phyloP scores from a whole-genome alignment of 1,140 invertebrate species.

The Drosophila suzukii region DNA sequence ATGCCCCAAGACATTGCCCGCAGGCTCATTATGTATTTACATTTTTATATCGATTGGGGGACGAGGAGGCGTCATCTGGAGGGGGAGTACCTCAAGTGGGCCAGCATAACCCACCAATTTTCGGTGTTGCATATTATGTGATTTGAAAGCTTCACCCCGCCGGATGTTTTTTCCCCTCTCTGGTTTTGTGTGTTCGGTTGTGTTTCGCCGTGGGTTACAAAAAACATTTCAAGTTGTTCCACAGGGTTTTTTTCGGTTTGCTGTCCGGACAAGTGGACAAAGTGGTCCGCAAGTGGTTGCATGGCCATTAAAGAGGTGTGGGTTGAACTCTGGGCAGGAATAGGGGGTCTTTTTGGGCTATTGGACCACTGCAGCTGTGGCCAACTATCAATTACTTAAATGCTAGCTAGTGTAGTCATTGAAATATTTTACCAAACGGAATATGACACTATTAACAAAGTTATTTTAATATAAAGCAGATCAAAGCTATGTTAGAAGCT shows the following conservation, averaged over 20 bases:
- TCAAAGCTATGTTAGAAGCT: too few relatives aligned
- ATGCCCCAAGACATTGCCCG: slow-evolving; percentile 24
- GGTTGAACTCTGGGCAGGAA: slow-evolving; percentile 11
- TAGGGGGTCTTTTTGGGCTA: background rate
- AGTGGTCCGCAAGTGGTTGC: slow-evolving; percentile 39
- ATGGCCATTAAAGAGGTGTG: slow-evolving; percentile 24
- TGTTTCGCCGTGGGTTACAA: slow-evolving; percentile 38
- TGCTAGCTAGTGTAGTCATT: slow-evolving; percentile 8
- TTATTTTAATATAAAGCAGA: too few relatives aligned
- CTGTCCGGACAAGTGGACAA: slow-evolving; percentile 45
- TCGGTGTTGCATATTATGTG: slow-evolving; percentile 39
- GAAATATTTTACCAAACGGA: background rate
- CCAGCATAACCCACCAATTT: slow-evolving; percentile 27
- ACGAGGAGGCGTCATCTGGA: slow-evolving; percentile 12
- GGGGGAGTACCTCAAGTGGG: slow-evolving; percentile 37
- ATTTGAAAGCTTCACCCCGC: slow-evolving; percentile 28
- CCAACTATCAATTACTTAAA: slow-evolving; percentile 35
- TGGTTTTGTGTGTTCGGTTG: slow-evolving; percentile 25
- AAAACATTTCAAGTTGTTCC: slow-evolving; percentile 44
- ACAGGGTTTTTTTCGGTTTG: slow-evolving; percentile 30
- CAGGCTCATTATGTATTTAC: slow-evolving; percentile 12
- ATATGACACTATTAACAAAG: background rate
- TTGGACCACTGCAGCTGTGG: slow-evolving; percentile 34
- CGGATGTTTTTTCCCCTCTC: slow-evolving; percentile 19
- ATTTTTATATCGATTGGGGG: slow-evolving; percentile 23